These are phyloP conservation scores for Empidonax alnorum DNA, from an alignment of 2,113 vertebrate species.

Conservation along the genomic window DNA sequence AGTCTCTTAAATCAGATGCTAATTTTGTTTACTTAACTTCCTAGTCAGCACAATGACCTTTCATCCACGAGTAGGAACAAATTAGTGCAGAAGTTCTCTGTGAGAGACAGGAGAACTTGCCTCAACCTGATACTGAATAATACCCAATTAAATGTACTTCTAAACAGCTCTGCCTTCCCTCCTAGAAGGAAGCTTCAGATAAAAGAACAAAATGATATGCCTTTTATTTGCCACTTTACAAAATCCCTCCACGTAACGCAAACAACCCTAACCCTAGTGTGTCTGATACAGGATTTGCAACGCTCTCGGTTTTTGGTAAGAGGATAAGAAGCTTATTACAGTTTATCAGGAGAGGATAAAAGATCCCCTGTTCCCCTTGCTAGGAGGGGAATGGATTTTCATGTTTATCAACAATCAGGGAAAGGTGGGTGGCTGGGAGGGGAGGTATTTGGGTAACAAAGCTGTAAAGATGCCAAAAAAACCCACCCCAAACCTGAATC, in stretches of 20 bases:
- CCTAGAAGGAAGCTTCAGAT: slow-evolving; percentile 37
- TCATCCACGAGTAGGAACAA: slow-evolving; percentile 38
- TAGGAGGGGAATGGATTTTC: slow-evolving; percentile 31
- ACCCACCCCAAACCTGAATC: rapidly evolving
- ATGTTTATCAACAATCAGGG: not conserved
- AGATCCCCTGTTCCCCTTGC: not conserved
- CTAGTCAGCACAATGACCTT: slow-evolving; percentile 69
- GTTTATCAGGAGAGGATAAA: slow-evolving; percentile 42
- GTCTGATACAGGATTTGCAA: slow-evolving; percentile 56
- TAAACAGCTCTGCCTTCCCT: slow-evolving; percentile 32
- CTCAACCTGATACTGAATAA: slow-evolving; percentile 49
- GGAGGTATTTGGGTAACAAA: not conserved
- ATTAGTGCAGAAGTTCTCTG: slow-evolving; percentile 61
- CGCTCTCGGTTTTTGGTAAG: not conserved
- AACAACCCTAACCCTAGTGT: slow-evolving; percentile 58
- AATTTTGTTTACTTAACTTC: slow-evolving; percentile 73
- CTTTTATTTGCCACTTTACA: slow-evolving; percentile 46
- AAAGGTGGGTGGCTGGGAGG: not conserved
- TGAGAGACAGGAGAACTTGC: slow-evolving; percentile 39
- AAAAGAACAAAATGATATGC: slow-evolving; percentile 12
- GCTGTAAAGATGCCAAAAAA: not conserved
- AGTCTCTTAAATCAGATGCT: slow-evolving; percentile 66
- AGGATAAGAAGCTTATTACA: slow-evolving; percentile 63
- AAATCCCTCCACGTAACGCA: slow-evolving; percentile 40
- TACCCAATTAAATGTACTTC: slow-evolving; percentile 60